These are phyloP conservation scores for Alethe diademata DNA, from an alignment of 2,113 vertebrate genomes.

Conservation along the genomic window DNA sequence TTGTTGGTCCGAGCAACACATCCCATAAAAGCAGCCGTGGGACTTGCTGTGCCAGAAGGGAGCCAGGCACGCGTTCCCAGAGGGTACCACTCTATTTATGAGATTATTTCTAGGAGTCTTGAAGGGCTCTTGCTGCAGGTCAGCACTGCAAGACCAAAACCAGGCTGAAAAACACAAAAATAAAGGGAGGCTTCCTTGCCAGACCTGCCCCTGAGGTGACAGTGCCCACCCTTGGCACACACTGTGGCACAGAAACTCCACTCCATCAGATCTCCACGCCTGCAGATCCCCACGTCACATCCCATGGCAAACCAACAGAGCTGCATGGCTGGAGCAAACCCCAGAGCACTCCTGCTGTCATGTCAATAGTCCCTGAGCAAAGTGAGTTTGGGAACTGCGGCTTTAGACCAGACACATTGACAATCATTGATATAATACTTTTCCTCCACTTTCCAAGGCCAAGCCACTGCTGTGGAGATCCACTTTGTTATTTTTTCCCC, in stretches of 20 bases:
- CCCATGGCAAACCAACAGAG: neutral
- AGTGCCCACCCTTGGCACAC: neutral
- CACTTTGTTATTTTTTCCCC: neutral
- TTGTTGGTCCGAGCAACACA: neutral
- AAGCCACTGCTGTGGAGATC: neutral
- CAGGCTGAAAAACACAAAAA: neutral
- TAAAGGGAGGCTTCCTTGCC: neutral
- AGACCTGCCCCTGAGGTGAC: neutral
- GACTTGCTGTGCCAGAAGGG: neutral
- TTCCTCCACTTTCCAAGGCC: neutral
- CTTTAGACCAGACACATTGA: neutral
- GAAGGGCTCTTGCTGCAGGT: neutral
- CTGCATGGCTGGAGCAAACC: neutral
- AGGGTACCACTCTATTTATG: accelerated
- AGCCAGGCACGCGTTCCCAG: accelerated
- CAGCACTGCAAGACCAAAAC: neutral
- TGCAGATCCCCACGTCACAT: neutral
- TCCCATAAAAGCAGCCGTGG: neutral
- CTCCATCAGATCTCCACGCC: neutral
- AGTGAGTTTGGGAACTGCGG: neutral
- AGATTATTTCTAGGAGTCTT: neutral
- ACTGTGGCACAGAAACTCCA: neutral
- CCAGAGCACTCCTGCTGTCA: neutral
- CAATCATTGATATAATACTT: neutral
- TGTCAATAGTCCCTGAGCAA: neutral